phyloP scores from a whole-genome alignment of 2,797 vertebrate genomes.

The Lepus townsendii region DNA sequence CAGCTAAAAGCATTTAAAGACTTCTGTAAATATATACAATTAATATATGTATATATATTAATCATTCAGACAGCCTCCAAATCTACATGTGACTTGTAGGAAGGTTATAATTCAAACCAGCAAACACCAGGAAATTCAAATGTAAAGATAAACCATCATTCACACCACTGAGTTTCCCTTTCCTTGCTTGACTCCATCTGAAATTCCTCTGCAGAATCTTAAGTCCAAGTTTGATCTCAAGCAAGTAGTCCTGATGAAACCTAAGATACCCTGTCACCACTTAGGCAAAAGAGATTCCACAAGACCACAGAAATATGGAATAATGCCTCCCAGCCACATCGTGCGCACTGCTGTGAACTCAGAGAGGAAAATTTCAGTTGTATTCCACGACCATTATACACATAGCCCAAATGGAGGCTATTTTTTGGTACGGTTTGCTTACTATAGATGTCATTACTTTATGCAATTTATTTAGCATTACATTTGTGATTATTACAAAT shows the following conservation, averaged over 20 bases:
- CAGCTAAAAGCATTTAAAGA: conserved; percentile 20
- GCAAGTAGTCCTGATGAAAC: conserved; percentile 2
- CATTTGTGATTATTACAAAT: not conserved
- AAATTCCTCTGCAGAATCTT: conserved; percentile 22
- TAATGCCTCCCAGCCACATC: not conserved
- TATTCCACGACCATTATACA: not conserved
- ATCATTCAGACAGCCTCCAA: not conserved
- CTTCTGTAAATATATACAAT: not conserved
- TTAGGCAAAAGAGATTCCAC: not conserved
- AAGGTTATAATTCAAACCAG: not conserved
- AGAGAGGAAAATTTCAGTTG: not conserved
- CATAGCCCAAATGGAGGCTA: not conserved
- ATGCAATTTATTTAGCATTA: not conserved
- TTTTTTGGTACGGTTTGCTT: not conserved
- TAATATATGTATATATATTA: not conserved
- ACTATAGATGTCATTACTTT: not conserved
- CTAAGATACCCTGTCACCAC: not conserved
- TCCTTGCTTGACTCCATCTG: not conserved
- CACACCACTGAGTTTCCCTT: not conserved
- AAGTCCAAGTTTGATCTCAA: not conserved
- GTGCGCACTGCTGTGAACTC: not conserved
- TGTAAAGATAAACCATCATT: conserved; percentile 40
- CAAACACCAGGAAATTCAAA: conserved; percentile 42
- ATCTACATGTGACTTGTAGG: not conserved
- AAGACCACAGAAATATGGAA: not conserved